A percentile compares a stretch with the other conserved stretches of the same genome.
Conservation (phyloP, 2,797 vertebrate genomes). For the Paguma larvata region DNA sequence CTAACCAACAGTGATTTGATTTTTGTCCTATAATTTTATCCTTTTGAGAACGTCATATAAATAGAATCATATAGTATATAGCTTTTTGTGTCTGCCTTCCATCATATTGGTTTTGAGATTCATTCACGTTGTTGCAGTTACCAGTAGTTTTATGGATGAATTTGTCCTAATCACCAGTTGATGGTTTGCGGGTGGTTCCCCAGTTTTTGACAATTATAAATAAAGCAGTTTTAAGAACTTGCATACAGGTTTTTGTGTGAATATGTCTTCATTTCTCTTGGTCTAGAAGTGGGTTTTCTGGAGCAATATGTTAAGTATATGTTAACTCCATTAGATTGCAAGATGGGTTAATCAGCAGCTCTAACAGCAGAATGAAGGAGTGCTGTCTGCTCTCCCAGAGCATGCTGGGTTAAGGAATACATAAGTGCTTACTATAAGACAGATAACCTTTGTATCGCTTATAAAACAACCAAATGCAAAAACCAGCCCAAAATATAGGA, state of each 20-base stretch:
- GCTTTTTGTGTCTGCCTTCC: background rate
- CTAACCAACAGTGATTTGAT: background rate
- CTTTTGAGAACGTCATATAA: background rate
- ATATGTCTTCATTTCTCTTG: conserved; percentile 26
- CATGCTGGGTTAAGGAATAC: background rate
- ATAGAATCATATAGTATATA: background rate
- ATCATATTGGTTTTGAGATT: conserved; percentile 30
- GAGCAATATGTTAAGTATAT: background rate
- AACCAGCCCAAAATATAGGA: background rate
- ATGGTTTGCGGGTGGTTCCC: background rate
- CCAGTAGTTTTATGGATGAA: background rate
- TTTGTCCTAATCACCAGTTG: background rate
- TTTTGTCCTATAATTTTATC: background rate
- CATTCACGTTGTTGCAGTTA: background rate
- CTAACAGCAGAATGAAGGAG: background rate
- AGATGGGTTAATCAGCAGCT: background rate
- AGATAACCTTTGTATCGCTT: conserved; percentile 7
- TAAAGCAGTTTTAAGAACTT: conserved; percentile 26
- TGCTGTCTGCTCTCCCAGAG: background rate
- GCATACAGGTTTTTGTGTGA: background rate
- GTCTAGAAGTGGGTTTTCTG: background rate
- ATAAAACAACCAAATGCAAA: background rate
- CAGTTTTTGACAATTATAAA: background rate
- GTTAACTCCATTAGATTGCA: background rate
- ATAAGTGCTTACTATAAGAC: background rate